phyloP scores from a whole-genome alignment of 2,113 vertebrate genomes.

The Daphoenositta chrysoptera region DNA sequence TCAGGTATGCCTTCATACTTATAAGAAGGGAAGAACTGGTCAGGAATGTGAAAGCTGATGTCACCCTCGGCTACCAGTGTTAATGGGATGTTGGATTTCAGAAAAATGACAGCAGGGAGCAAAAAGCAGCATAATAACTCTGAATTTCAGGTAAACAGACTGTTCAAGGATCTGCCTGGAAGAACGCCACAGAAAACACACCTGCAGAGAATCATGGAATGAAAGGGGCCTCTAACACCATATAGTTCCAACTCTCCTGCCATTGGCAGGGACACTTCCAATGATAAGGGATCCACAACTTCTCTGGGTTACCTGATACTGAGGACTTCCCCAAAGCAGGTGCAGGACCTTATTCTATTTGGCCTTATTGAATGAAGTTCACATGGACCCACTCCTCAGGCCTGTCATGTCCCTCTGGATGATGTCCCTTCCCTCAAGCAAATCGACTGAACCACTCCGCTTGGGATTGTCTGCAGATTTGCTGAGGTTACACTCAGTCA shows the following conservation, averaged over 20 bases:
- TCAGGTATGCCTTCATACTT: background rate
- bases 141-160: background rate
- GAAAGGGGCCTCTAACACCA: background rate
- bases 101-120: background rate
- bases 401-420: background rate
- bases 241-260: background rate
- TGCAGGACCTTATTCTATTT: background rate
- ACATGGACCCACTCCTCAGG: background rate
- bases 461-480: too few relatives aligned
- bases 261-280: background rate
- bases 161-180: background rate
- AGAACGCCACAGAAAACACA: background rate
- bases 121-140: background rate
- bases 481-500: background rate
- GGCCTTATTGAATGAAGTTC: background rate
- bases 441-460: background rate
- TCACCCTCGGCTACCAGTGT: accelerated
- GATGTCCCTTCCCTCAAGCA: background rate
- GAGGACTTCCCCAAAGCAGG: background rate
- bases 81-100: background rate
- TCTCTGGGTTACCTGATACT: background rate
- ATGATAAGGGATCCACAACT: background rate
- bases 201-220: background rate
- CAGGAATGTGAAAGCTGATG: background rate
- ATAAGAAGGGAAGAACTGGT: background rate